Base-by-base conservation (phyloP, 2,797 vertebrate species). In the Pipistrellus kuhlii region DNA sequence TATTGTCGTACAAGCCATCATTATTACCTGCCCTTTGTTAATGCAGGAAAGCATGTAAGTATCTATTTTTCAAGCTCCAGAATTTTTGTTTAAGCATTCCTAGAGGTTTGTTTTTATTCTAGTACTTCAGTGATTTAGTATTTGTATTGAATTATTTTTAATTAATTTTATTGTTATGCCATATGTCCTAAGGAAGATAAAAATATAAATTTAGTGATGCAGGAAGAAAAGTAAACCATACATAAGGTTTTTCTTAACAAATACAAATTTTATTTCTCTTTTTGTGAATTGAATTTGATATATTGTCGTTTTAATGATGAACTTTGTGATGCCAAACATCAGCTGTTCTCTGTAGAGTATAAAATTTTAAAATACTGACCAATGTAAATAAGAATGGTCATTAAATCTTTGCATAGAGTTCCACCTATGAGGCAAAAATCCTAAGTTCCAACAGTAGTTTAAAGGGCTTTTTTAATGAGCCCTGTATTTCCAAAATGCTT, bases 401-500 rank as follows among this genome's bases (percentile, higher is more conserved):
- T 96, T 97, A 97, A 97, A 96, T 91, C 55, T 96, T 76, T 93
- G 57, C 48, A 66, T 93, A 51, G 53, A 95, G 66, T 90, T 80
- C 57, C 27, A 95, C 44, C 48, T 81, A 82, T 86, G 88, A 94
- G 88, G 80, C 84, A 96, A 55, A 96, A 96, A 88, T 71, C 51
- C 71, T 96, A 91, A 94, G 71, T 92, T 91, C 84, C 93, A 92
- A 76, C 90, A 92, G 87, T 90, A 94, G 94, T 96, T 96, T 96
- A 98, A 98, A 98, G 96, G 97, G 93, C 96, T 97, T 97, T 90
- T 98, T 98, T 98, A 99, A 97, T 98, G 98, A 98, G 98, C 97
- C 87, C 77, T 95, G 0, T 93, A 93, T 98, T 98, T 98, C 98
- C 98, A 98, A 98, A 98, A 99, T 98, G 98, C 98, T 98, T 94